These are phyloP conservation scores for Gnathonemus echidnorhynchus DNA, from an alignment of 2,113 vertebrate genomes.

Conservation along the genomic window DNA sequence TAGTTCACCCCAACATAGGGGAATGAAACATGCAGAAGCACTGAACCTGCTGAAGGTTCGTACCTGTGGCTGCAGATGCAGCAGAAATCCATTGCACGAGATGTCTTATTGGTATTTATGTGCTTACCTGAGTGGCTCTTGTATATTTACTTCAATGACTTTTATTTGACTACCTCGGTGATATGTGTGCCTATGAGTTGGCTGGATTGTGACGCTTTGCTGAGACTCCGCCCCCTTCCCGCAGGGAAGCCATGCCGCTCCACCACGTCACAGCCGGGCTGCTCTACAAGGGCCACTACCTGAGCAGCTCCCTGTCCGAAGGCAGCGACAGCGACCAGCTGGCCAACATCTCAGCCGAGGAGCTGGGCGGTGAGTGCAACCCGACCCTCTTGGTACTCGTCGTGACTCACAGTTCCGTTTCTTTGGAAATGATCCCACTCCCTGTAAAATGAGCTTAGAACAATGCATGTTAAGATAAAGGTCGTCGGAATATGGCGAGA, in stretches of 20 bases:
- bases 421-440: neutral
- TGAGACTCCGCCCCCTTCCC: neutral
- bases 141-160: neutral
- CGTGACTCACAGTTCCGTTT: neutral
- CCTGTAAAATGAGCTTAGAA: neutral
- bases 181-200: neutral
- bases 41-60: neutral
- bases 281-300: slow-evolving; percentile 95
- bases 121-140: neutral
- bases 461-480: neutral
- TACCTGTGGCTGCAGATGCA: neutral
- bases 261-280: slow-evolving; percentile 95
- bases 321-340: slow-evolving; percentile 88
- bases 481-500: neutral
- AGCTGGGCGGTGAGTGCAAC: slow-evolving; percentile 78
- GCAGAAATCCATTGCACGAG: neutral
- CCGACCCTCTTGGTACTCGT: neutral
- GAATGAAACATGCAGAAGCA: neutral
- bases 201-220: neutral
- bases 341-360: slow-evolving; percentile 91
- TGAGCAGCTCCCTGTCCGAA: slow-evolving; percentile 88
- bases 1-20: neutral
- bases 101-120: neutral
- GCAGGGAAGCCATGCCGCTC: slow-evolving; percentile 98
- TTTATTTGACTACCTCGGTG: neutral